Base-by-base conservation (phyloP, 2,888 invertebrate genomes). In the Opisthograptis luteolata region DNA sequence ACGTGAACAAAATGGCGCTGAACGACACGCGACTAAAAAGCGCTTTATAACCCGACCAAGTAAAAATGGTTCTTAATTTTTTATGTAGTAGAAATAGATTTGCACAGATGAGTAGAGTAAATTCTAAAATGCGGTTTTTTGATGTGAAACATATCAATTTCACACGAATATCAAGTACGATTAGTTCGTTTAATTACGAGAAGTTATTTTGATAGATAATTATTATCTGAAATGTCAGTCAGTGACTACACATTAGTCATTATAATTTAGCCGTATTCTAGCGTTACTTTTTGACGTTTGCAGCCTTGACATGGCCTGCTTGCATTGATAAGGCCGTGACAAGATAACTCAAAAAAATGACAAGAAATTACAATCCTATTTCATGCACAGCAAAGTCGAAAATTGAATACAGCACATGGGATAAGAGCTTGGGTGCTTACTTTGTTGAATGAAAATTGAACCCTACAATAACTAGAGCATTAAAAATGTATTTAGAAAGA, bases 1-100 rank as follows among this genome's bases (percentile, higher is more conserved):
- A 66, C 71, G 60, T 66, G 58, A 67, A 87, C 89, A 90, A 90
- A 88, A 90, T 90, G 90, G 90, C 90, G 90, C 83, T 88, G 79
- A 17, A 70, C 66, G 70, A 56, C 58, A 64, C 68, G 68, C 69
- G 64, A 63, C 70, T 68, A 66, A 77, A 85, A 87, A 89, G 89
- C 89, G 89, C 89, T 90, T 83, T 84, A 88, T 74, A 79, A 83
- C 34, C 58, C 80, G 74, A 66, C 78, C 66, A 60, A 76, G 58
- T 73, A 40, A 32, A 66, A 54, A 61, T 48, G 70, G 25, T 45
- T 3, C 7, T 17, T 15, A n/a, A n/a, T n/a, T n/a, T n/a, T n/a
- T n/a, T n/a, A n/a, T n/a, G n/a, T n/a, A n/a, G n/a, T n/a, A n/a
- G n/a, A n/a, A n/a, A n/a, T n/a, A n/a, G n/a, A n/a, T n/a, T n/a